Percentiles rank a stretch among this genome's conserved stretches.
These are phyloP conservation scores for Elephas maximus DNA, from an alignment of 2,113 vertebrate genomes.

Conservation along the genomic window DNA sequence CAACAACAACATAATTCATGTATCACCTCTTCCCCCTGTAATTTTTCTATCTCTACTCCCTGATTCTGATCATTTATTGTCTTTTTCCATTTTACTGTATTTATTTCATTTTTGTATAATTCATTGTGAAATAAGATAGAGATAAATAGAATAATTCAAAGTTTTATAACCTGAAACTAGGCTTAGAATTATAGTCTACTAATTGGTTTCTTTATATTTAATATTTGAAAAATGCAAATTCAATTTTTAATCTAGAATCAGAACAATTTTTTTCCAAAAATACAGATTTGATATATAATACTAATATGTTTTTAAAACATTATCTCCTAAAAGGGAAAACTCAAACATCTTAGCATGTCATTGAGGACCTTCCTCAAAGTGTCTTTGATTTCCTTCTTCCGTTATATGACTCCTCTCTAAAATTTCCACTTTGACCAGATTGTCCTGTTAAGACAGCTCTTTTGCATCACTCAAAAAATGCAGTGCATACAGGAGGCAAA, in stretches of 20 bases:
- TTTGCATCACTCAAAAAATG: not conserved
- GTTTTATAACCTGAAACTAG: conserved; percentile 31
- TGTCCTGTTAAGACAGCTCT: not conserved
- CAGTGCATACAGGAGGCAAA: not conserved
- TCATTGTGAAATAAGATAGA: not conserved
- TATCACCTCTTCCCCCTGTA: not conserved
- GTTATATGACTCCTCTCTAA: not conserved
- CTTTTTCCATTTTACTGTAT: not conserved
- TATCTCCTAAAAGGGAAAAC: not conserved
- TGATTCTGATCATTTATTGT: not conserved
- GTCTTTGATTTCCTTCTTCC: not conserved
- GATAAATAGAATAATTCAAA: not conserved
- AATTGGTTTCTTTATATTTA: not conserved
- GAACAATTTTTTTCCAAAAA: not conserved
- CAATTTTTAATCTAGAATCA: not conserved
- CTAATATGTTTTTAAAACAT: not conserved
- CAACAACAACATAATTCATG: not conserved
- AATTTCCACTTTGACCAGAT: no score
- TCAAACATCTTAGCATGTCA: not conserved
- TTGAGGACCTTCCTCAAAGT: not conserved
- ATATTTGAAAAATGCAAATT: not conserved
- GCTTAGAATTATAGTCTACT: not conserved
- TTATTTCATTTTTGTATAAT: not conserved
- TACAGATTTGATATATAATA: conserved; percentile 4
- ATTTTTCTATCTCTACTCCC: not conserved